These are phyloP conservation scores for Euura saliciscinereae DNA, from an alignment of 1,140 invertebrate species.

Conservation along the genomic window DNA sequence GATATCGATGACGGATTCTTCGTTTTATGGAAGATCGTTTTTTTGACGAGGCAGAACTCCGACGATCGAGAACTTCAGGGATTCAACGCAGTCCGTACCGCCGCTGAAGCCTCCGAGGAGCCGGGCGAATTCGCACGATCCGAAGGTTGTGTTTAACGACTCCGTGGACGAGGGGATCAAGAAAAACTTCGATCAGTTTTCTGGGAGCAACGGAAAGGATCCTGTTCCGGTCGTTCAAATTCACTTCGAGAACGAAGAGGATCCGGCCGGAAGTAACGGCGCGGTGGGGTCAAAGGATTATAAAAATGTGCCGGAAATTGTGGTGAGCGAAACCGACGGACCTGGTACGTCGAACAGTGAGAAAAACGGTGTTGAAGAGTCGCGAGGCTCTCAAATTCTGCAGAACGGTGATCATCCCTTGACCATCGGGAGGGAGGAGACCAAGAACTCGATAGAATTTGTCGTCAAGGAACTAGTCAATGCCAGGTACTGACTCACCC, in stretches of 20 bases:
- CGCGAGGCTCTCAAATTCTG: not conserved
- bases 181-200: not conserved
- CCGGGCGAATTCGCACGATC: not conserved
- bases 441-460: not conserved
- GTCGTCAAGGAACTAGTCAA: not conserved
- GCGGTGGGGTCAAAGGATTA: not conserved
- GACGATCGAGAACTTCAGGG: not conserved
- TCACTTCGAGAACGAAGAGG: not conserved
- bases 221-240: not conserved
- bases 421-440: not conserved
- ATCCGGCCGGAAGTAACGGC: not conserved
- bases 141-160: not conserved
- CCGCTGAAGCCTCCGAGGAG: constrained; percentile 8
- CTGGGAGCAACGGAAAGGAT: not conserved
- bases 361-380: not conserved
- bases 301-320: not conserved
- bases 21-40: not conserved
- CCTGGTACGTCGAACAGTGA: not conserved
- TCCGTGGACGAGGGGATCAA: not conserved
- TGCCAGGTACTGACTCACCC: not conserved
- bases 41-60: not conserved
- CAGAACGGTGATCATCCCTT: not conserved
- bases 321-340: not conserved
- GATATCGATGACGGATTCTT: not conserved
- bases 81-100: not conserved